Evolutionary conservation across 2,797 vertebrate genomes (phyloP).

Genomic region (Thaleichthys pacificus): DNA sequence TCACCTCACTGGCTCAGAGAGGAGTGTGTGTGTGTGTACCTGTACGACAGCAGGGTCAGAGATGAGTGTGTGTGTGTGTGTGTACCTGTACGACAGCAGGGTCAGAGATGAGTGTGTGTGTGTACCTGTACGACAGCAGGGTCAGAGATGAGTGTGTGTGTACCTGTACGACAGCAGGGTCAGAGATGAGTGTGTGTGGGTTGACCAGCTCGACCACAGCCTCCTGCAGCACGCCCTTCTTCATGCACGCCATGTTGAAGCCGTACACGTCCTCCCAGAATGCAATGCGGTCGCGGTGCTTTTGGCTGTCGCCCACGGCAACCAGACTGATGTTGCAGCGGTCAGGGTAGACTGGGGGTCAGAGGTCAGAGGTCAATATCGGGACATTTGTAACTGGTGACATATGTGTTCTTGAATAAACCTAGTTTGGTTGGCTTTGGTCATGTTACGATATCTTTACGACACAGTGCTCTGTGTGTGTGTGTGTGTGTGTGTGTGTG

Average conservation of each 20-base stretch:
- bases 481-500: too few species aligned
- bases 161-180: conserved; percentile 86
- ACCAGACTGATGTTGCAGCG: conserved; percentile 85
- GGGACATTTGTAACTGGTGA: not conserved
- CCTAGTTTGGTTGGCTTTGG: too few species aligned
- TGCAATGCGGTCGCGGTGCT: conserved; percentile 78
- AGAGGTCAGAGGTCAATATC: not conserved
- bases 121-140: conserved; percentile 43
- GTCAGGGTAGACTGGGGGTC: conserved; percentile 88
- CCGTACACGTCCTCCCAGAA: conserved; percentile 97
- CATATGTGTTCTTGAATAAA: not conserved
- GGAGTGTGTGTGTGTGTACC: conserved; percentile 64
- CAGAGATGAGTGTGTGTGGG: conserved; percentile 81
- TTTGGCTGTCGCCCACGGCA: conserved; percentile 81
- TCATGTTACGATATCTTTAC: not conserved
- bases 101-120: not conserved
- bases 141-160: conserved; percentile 64
- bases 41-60: conserved; percentile 84
- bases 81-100: too few species aligned
- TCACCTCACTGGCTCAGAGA: conserved; percentile 1
- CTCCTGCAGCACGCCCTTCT: conserved; percentile 87
- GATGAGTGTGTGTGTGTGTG: conserved; percentile 69
- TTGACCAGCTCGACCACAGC: conserved; percentile 85
- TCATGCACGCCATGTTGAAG: conserved; percentile 96
- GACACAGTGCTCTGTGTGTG: not conserved